Percentiles rank a stretch among this genome's conserved stretches.
These are phyloP conservation scores for Palythoa heliodiscus DNA, from an alignment of 92 coral and sea anemone genomes.

Conservation along the genomic window DNA sequence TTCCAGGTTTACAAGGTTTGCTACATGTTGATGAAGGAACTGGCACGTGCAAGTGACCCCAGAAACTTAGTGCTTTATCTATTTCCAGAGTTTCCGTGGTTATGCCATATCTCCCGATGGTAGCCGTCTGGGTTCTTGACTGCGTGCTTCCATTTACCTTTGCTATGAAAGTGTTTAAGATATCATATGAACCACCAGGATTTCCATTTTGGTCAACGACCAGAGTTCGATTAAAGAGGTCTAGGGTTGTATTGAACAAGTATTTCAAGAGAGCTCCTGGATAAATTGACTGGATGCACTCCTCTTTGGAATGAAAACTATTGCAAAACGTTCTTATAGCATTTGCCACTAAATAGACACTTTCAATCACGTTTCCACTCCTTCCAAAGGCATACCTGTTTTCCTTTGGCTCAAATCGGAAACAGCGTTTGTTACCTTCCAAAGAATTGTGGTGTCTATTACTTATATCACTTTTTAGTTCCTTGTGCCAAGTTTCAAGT, in stretches of 20 bases:
- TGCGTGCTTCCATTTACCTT: not conserved
- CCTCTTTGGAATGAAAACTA: not conserved
- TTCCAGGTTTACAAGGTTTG: conserved; percentile 68
- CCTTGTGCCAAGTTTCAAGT: not conserved
- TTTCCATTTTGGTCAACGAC: conserved; percentile 66
- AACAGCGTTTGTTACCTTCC: not conserved
- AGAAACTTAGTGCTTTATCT: conserved; percentile 29
- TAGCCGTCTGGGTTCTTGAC: not conserved
- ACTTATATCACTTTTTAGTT: not conserved
- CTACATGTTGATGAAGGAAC: conserved; percentile 58
- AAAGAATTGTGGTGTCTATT: not conserved
- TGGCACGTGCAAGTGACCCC: conserved; percentile 6
- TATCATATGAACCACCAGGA: conserved; percentile 63
- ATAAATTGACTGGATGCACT: conserved; percentile 16
- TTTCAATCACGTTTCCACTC: conserved; percentile 43
- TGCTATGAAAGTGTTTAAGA: conserved; percentile 44
- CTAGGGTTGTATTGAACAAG: conserved; percentile 54
- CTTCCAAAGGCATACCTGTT: not conserved
- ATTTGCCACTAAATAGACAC: conserved; percentile 49
- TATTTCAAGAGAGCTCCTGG: conserved; percentile 56
- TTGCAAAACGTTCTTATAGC: conserved; percentile 44
- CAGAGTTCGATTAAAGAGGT: conserved; percentile 50
- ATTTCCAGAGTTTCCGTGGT: conserved; percentile 3
- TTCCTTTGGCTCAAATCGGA: not conserved
- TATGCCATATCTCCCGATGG: not conserved